Percentiles rank a stretch among this genome's conserved stretches.
These are phyloP conservation scores for Anodontia alba DNA, from an alignment of 2,888 invertebrate species.

Conservation along the genomic window DNA sequence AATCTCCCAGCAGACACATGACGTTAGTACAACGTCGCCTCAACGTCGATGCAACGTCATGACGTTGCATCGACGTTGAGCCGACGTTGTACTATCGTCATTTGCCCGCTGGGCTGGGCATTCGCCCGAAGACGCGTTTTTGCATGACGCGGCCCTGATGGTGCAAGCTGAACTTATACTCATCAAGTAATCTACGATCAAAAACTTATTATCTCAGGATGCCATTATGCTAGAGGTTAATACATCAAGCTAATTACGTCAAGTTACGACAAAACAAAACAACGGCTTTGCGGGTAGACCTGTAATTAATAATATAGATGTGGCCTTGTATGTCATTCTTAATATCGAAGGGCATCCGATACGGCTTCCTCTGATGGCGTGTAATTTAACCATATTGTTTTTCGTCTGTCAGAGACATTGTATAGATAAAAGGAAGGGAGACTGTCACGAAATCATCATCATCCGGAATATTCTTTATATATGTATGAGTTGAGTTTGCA, in stretches of 20 bases:
- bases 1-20: no score
- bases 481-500: no score
- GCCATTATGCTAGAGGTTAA: conserved; percentile 8
- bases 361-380: background rate
- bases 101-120: no score
- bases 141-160: no score
- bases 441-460: background rate
- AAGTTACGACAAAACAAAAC: background rate
- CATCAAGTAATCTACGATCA: no score
- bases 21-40: no score
- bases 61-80: no score
- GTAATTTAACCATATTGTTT: background rate
- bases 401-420: background rate
- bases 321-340: conserved; percentile 1
- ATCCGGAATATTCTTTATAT: no score
- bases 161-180: no score
- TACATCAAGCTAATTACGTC: background rate
- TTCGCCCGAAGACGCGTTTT: no score
- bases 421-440: background rate
- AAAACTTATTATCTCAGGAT: background rate
- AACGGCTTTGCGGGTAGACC: background rate
- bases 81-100: no score
- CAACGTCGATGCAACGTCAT: no score
- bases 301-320: conserved; percentile 11
- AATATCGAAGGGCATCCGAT: background rate